These are phyloP conservation scores for Calidris pugnax DNA, from an alignment of 2,113 vertebrate genomes.

Conservation along the genomic window DNA sequence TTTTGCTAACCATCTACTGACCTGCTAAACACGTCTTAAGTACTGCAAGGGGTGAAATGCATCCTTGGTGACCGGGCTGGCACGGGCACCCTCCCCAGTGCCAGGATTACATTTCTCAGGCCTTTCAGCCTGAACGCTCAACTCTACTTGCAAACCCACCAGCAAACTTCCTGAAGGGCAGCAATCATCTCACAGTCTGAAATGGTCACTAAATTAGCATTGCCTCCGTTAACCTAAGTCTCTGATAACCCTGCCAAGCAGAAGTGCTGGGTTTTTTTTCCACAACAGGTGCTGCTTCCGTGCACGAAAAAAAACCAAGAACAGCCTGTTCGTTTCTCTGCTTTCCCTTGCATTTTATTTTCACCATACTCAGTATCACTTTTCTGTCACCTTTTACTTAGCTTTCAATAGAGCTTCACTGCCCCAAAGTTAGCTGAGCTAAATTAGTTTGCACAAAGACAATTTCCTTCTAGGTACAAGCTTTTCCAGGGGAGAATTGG, in stretches of 20 bases:
- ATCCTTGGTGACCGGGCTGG: not conserved
- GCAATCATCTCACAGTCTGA: fast-evolving
- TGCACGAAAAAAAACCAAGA: fast-evolving
- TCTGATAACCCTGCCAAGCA: not conserved
- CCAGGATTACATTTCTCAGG: not conserved
- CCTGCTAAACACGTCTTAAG: not conserved
- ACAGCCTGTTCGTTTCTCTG: fast-evolving
- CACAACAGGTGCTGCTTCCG: not conserved
- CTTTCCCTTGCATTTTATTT: not conserved
- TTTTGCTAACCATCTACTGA: not conserved
- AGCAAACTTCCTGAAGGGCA: not conserved
- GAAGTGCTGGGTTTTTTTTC: not conserved
- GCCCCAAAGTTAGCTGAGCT: not conserved
- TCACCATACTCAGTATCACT: fast-evolving
- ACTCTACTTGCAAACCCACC: fast-evolving
- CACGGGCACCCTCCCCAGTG: fast-evolving
- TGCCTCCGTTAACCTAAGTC: fast-evolving
- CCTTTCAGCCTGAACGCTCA: fast-evolving
- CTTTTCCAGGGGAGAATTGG: not conserved
- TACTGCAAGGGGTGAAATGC: not conserved
- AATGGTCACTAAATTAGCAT: fast-evolving
- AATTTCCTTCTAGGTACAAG: not conserved
- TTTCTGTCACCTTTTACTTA: not conserved
- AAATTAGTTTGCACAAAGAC: not conserved
- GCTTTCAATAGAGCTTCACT: not conserved